phyloP scores from a whole-genome alignment of 2,113 vertebrate genomes.

The Protobothrops flavoviridis region DNA sequence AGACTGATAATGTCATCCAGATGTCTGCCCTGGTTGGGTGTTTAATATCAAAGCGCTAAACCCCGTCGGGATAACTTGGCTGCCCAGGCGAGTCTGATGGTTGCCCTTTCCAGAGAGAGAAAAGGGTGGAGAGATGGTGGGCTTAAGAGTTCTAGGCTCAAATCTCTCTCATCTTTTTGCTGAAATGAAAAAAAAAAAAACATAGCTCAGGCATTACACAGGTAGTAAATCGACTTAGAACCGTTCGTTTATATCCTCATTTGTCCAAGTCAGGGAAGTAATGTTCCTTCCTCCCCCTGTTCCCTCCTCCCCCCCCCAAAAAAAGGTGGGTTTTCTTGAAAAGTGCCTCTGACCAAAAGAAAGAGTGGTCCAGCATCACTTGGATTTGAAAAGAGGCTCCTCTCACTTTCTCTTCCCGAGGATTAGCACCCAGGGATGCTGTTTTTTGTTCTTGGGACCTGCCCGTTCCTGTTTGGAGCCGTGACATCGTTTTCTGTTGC shows the following conservation, averaged over 20 bases:
- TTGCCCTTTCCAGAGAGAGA: background rate
- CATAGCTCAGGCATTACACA: background rate
- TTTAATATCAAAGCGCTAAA: background rate
- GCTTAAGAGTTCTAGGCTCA: background rate
- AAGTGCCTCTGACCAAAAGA: background rate
- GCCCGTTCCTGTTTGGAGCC: background rate
- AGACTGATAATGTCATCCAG: background rate
- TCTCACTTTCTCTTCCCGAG: background rate
- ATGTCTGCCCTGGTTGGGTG: background rate
- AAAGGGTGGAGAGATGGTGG: background rate
- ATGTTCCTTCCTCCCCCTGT: background rate
- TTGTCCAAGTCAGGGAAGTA: background rate
- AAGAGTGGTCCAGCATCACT: background rate
- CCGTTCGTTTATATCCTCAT: background rate
- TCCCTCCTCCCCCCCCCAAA: background rate
- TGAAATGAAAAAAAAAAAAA: background rate
- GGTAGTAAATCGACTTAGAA: too few relatives aligned
- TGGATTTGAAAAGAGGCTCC: background rate
- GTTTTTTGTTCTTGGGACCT: fast-evolving
- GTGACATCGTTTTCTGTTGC: background rate
- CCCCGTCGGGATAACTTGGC: background rate
- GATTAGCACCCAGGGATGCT: background rate
- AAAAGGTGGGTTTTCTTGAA: background rate
- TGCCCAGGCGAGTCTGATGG: too few relatives aligned
- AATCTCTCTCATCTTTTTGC: background rate